These are phyloP conservation scores for Hapalemur alaotrensis DNA, from an alignment of 2,797 vertebrate genomes.

Conservation along the genomic window DNA sequence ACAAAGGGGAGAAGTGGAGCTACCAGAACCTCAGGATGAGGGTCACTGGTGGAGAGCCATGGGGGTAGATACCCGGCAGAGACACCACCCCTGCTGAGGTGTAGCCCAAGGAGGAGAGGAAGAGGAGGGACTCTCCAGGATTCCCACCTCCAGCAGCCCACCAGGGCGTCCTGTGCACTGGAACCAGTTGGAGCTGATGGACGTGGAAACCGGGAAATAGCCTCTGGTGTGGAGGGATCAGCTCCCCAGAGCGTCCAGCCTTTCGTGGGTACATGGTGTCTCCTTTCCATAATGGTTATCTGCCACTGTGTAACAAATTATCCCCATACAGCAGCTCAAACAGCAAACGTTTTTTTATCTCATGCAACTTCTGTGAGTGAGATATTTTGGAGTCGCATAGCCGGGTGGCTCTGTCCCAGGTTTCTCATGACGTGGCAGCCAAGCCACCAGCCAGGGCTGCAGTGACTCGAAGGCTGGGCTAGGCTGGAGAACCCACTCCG, in stretches of 20 bases:
- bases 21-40: neutral
- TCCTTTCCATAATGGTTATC: rapidly evolving
- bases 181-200: too few relatives aligned
- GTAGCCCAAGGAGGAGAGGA: neutral
- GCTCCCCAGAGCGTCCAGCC: neutral
- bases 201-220: neutral
- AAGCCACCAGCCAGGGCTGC: neutral
- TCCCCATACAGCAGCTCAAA: neutral
- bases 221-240: neutral
- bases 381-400: neutral
- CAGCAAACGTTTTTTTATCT: neutral
- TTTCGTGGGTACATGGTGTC: neutral
- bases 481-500: neutral
- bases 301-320: neutral
- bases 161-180: neutral
- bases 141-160: rapidly evolving
- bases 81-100: neutral
- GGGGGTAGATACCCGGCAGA: rapidly evolving
- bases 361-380: neutral
- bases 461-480: neutral
- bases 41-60: neutral
- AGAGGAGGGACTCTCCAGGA: neutral
- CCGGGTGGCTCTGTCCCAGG: neutral
- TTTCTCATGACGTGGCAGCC: neutral
- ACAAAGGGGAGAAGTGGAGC: too few relatives aligned